Base-by-base conservation (phyloP, 2,888 invertebrate genomes). In the Yponomeuta cagnagella region DNA sequence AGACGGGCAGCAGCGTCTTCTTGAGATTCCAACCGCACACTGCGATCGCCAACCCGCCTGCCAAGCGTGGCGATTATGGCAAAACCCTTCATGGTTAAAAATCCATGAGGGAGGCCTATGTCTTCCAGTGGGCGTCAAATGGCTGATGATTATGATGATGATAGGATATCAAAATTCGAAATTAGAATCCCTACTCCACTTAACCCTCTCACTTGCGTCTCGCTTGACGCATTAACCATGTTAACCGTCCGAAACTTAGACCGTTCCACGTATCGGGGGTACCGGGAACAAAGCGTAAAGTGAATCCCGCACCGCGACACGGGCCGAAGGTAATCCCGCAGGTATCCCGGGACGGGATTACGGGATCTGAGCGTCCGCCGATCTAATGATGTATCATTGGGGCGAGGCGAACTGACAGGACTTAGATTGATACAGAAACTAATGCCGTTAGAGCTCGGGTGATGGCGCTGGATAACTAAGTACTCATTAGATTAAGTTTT, bases 381-480 rank as follows among this genome's bases (percentile, higher is more conserved):
- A 68, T 68, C 84, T 83, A 79, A 81, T 89, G 88, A 71, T 71
- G 63, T 85, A 89, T 88, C 82, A 81, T 81, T 75, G 79, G 76
- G 76, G 75, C 74, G 79, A 85, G 74, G 77, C 76, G 75, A 73
- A 83, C 84, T 78, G 89, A 87, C 89, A 87, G 79, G 79, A 12
- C 52, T 83, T 86, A 84, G 73, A 58, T 58, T 58, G 52, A 58
- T 58, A 58, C 15, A 15, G 52, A 58, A 58, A 58, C 52, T 58
- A 58, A 58, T 58, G 12, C 52, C 2, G 52, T 15, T 58, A 58
- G 52, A 58, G 15, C 10, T 3, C 12, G 10, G 15, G 15, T 58
- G 15, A 0, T 5, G 3, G 52, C 10, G 12, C 10, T 52, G 12
- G 52, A 52, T 2, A 52, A 12, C 2, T 58, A 12, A 52, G 52